Evolutionary conservation across 2,113 vertebrate genomes (phyloP), one percentile per base, ranked within the genome.

Genomic region (Ceyx cyanopectus): DNA sequence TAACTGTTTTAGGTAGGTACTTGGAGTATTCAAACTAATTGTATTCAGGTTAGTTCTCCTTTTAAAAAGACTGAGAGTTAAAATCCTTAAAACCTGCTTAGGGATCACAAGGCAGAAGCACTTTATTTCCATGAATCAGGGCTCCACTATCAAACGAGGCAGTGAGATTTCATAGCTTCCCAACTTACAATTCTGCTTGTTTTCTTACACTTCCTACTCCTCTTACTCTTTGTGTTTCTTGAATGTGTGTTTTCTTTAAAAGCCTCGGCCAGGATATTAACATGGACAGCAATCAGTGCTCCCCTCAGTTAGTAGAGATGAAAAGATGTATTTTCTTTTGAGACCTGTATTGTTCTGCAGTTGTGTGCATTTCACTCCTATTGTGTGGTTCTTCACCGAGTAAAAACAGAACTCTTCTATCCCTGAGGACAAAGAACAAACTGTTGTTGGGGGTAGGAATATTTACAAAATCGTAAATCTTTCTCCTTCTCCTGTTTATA

Each of bases 381-480:
- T 58, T 90, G 68, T 81, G 50, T 15, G 29, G 40, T 63, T 77
- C 87, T 70, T 84, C 67, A 77, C 76, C 66, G 26, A 37, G 27
- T 12, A 2, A 77, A 89, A 78, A 92, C 94, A 95, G 90, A 95
- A 72, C 89, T 91, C 80, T 54, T 90, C 91, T 93, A 51, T 91
- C 77, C 87, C 68, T 2, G 14, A 87, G 73, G 51, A 96, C 93
- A 95, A 93, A 93, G 93, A 63, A 43, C 65, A 53, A 72, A 43
- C 79, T 88, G 80, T 58, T 37, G 66, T 26, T 0, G 13, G 26
- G 48, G 66, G 68, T 18, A 57, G 45, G 54, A 86, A 88, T 53
- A 87, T 34, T 57, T 27, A 58, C 73, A 46, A 32, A 76, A 80
- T 29, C 10, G 1, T 91, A 91, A 79, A 79, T 87, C 85, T 84